Base-by-base conservation (phyloP, 2,888 invertebrate genomes). In the Hydrotaea diabolus region DNA sequence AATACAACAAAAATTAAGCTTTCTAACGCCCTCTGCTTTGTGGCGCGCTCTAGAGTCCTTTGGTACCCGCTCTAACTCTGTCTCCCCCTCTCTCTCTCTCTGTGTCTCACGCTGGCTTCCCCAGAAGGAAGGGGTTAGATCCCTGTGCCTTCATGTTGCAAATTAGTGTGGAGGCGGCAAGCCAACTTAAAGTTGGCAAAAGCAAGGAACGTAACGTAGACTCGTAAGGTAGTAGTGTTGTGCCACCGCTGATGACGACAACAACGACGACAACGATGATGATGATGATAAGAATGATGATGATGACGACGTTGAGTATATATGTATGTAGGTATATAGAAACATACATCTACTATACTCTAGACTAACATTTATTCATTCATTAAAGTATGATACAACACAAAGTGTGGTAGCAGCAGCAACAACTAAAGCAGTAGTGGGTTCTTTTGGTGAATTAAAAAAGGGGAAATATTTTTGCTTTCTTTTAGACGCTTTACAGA, bases 381-480 rank as follows among this genome's bases (percentile, higher is more conserved):
- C 82, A 85, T 85, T 82, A 85, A 85, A 77, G 77, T 76, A 85
- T 66, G 66, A 39, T 66, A 66, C 43, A 66, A 66, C 80, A 43
- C 66, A 75, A 69, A 69, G 21, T 59, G 39, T 69, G 69, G 46
- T 36, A 69, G 43, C 74, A 75, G 71, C 69, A 74, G 62, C 75
- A 75, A 36, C 46, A 64, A 15, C 64, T 13, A 26, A 15, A 17
- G 66, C 69, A 23, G 13, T 11, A 46, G 13, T 43, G 69, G 69
- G 21, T 69, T 69, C 23, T 69, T 69, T 66, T 69, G 46, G 69
- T 69, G 69, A 69, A 46, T 69, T 69, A 49, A 77, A 78, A 79
- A 72, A 80, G 82, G 78, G 82, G 53, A 82, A 84, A 75, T 77
- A 71, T 72, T 85, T 86, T 85, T 86, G 80, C 83, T 83, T 82